A percentile compares a stretch with the other conserved stretches of the same genome.
phyloP scores from a whole-genome alignment of 2,888 invertebrate species.

The Eupeodes latifasciatus region DNA sequence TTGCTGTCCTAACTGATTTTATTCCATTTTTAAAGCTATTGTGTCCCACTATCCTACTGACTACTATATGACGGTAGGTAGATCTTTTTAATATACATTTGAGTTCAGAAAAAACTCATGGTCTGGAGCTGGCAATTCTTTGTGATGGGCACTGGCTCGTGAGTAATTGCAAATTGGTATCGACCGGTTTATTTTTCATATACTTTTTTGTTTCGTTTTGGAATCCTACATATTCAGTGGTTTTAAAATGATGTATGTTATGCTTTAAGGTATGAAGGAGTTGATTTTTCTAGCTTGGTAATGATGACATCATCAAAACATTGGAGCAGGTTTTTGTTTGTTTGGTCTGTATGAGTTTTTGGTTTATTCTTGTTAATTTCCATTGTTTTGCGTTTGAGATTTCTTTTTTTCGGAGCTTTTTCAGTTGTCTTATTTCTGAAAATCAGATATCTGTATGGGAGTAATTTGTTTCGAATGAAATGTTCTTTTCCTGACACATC shows the following conservation, averaged over 20 bases:
- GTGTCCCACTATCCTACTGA: not conserved
- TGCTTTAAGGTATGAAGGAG: conserved; percentile 2
- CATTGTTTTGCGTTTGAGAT: conserved; percentile 19
- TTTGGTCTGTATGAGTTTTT: not conserved
- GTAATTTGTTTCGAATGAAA: conserved; percentile 41
- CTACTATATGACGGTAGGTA: not conserved
- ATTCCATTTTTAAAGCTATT: not conserved
- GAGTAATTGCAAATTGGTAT: conserved; percentile 54
- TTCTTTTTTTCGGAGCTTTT: not conserved
- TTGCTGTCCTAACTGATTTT: not conserved
- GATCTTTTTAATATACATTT: not conserved
- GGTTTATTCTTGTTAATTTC: conserved; percentile 38
- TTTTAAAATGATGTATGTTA: too few relatives aligned
- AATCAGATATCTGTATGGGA: conserved; percentile 27
- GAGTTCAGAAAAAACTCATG: conserved; percentile 8
- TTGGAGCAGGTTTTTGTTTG: conserved; percentile 30
- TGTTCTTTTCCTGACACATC: conserved; percentile 32
- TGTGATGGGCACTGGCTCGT: conserved; percentile 20
- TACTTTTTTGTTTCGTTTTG: conserved; percentile 8
- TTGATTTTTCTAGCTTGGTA: conserved; percentile 34
- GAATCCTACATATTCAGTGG: not conserved
- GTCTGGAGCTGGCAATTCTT: conserved; percentile 31
- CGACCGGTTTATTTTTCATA: conserved; percentile 45
- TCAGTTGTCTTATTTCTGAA: not conserved
- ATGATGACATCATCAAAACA: conserved; percentile 70